These are phyloP conservation scores for Clunio marinus DNA, from an alignment of 2,888 invertebrate genomes.

Conservation along the genomic window DNA sequence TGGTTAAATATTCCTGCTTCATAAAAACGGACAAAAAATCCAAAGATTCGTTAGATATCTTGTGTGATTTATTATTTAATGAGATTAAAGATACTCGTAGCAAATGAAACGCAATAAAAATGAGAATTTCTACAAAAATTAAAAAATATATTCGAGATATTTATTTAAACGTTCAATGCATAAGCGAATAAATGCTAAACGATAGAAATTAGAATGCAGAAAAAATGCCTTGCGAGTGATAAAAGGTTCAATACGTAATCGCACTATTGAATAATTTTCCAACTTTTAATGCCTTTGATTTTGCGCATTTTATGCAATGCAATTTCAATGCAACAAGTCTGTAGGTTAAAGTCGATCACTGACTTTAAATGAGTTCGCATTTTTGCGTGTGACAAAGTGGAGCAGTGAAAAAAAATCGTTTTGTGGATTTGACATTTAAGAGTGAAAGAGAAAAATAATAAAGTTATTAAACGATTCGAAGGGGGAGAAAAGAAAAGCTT, in stretches of 20 bases:
- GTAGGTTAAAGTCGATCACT: background rate
- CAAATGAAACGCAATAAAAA: constrained; percentile 24
- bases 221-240: background rate
- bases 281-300: background rate
- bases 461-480: no score
- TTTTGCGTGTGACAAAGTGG: background rate
- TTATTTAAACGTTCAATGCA: background rate
- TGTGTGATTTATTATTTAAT: constrained; percentile 15
- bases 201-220: background rate
- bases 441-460: no score
- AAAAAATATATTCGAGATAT: no score
- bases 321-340: background rate
- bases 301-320: background rate
- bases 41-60: constrained; percentile 30
- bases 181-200: background rate
- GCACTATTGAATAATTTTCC: background rate
- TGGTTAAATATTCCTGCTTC: constrained; percentile 9
- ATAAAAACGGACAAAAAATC: background rate
- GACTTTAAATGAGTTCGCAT: background rate
- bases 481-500: no score
- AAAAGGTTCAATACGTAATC: background rate
- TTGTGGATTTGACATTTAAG: no score
- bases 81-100: constrained; percentile 3
- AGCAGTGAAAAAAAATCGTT: background rate
- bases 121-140: constrained; percentile 1